A percentile compares a stretch with the other conserved stretches of the same genome.
Evolutionary conservation across 2,888 invertebrate genomes (phyloP).

Genomic region (Bellardia pandia): DNA sequence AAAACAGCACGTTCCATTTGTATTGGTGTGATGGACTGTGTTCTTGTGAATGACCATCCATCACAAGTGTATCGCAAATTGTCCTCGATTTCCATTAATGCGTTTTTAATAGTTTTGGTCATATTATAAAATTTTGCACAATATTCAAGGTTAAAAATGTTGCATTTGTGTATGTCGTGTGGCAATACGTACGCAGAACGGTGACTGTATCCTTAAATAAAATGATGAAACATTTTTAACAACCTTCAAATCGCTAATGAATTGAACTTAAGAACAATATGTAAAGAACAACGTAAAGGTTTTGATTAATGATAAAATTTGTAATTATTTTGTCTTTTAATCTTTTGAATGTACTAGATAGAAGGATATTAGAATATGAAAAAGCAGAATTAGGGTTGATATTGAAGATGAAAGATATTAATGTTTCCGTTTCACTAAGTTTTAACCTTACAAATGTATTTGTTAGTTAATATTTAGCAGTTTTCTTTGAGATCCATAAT

Average conservation of each 20-base stretch:
- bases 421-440: conserved; percentile 1
- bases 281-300: conserved; percentile 8
- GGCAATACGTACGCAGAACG: neutral
- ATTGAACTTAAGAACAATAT: conserved; percentile 20
- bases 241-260: conserved; percentile 52
- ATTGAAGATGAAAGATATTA: neutral
- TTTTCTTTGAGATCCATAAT: too few species aligned
- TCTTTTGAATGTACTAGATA: neutral
- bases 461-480: neutral
- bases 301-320: conserved; percentile 22
- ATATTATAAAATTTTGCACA: neutral
- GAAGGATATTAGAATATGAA: neutral
- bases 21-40: neutral
- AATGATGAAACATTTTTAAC: conserved; percentile 5
- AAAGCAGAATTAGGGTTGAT: neutral
- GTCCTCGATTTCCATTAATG: conserved; percentile 31
- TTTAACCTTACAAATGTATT: neutral
- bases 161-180: conserved; percentile 31
- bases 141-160: conserved; percentile 31
- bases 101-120: conserved; percentile 32
- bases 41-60: conserved; percentile 2
- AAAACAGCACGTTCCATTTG: neutral
- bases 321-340: neutral
- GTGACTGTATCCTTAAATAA: neutral
- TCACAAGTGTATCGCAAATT: conserved; percentile 33